phyloP scores from a whole-genome alignment of 2,797 vertebrate genomes.

The Salmo trutta region DNA sequence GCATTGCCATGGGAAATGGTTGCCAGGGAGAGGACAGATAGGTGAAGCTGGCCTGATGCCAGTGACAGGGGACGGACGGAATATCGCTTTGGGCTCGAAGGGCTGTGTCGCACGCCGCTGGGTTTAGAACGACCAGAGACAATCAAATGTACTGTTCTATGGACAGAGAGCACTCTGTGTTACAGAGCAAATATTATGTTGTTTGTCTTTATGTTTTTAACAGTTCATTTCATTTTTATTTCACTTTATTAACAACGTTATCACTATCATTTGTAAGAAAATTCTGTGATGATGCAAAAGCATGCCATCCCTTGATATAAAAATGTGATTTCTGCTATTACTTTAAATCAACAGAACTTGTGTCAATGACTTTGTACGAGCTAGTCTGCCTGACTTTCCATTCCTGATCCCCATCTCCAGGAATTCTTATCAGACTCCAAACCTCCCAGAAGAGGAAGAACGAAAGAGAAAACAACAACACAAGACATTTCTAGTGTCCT shows the following conservation, averaged over 20 bases:
- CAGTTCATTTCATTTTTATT: background rate
- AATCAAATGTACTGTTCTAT: background rate
- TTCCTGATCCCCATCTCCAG: background rate
- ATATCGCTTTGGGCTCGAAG: background rate
- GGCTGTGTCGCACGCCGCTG: background rate
- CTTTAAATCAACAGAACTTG: background rate
- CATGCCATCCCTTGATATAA: background rate
- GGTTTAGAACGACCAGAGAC: too few relatives aligned
- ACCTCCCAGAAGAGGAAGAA: background rate
- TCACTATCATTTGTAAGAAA: background rate
- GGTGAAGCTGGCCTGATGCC: slow-evolving; percentile 1
- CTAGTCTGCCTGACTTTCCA: background rate
- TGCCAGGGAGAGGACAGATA: slow-evolving; percentile 5
- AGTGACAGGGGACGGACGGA: background rate
- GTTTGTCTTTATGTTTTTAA: background rate
- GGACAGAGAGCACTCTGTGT: background rate
- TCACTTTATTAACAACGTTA: background rate
- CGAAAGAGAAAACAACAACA: slow-evolving; percentile 4
- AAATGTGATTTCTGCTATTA: background rate
- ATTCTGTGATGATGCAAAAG: background rate
- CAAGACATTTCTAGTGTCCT: background rate
- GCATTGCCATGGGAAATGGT: background rate
- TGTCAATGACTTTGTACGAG: background rate
- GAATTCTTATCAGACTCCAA: background rate
- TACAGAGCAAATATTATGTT: background rate